phyloP scores from a whole-genome alignment of 2,113 vertebrate species.

The Stictonetta naevosa region DNA sequence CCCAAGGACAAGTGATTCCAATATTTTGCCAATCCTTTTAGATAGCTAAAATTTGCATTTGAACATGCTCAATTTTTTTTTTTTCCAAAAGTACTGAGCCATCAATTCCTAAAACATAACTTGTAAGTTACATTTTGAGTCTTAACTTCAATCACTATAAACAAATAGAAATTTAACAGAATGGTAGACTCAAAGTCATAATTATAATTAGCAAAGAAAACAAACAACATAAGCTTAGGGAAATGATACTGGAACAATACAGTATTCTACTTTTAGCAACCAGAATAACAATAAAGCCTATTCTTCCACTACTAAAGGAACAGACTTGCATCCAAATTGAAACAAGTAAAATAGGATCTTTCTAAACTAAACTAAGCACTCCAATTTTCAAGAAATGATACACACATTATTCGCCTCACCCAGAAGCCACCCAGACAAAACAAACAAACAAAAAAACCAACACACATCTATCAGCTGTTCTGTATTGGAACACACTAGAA shows the following conservation, averaged over 20 bases:
- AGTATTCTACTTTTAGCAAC: not conserved
- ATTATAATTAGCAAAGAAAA: not conserved
- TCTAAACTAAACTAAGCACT: not conserved
- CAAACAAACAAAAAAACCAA: not conserved
- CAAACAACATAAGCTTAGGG: not conserved
- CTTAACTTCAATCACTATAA: not conserved
- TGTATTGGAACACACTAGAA: not conserved
- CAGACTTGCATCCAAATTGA: not conserved
- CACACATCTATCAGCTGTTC: not conserved
- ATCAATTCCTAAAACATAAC: not conserved
- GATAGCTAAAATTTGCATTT: not conserved
- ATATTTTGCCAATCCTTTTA: not conserved
- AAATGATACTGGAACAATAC: not conserved
- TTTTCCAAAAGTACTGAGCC: not conserved
- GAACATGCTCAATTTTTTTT: not conserved
- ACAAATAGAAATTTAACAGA: not conserved
- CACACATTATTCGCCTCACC: not conserved
- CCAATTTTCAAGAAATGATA: not conserved
- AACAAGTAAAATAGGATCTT: not conserved
- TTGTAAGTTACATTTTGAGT: not conserved
- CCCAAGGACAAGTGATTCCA: not conserved
- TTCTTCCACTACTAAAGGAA: not conserved
- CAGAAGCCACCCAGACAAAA: not conserved
- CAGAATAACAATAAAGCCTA: not conserved
- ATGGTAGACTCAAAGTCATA: not conserved